A percentile compares a stretch with the other conserved stretches of the same genome.
Conservation (phyloP, 2,113 vertebrate species). For the Thomomys bottae region DNA sequence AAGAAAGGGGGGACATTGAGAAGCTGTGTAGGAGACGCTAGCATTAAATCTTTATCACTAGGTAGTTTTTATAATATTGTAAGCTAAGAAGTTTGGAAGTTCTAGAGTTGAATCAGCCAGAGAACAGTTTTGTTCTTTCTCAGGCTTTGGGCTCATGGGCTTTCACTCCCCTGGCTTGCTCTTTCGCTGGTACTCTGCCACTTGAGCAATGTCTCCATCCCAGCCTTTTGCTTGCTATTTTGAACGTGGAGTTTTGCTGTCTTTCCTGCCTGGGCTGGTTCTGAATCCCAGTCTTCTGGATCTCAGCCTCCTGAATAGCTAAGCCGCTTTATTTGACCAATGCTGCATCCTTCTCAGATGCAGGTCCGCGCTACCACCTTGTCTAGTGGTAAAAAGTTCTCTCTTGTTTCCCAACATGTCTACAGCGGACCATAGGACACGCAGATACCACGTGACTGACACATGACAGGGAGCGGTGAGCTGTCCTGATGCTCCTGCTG, state of each 20-base stretch:
- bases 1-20: not conserved
- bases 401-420: not conserved
- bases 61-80: not conserved
- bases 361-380: too few relatives aligned
- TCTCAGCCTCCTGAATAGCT: not conserved
- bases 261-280: too few relatives aligned
- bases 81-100: not conserved
- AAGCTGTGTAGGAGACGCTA: not conserved
- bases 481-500: too few relatives aligned
- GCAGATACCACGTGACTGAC: fast-evolving
- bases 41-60: not conserved
- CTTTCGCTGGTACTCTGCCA: too few relatives aligned
- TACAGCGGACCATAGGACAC: fast-evolving
- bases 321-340: not conserved
- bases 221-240: too few relatives aligned
- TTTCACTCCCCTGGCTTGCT: too few relatives aligned
- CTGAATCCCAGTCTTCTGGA: too few relatives aligned
- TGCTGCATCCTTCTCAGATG: not conserved
- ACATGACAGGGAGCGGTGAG: too few relatives aligned
- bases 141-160: too few relatives aligned
- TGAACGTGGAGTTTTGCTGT: too few relatives aligned
- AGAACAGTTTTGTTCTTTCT: not conserved
- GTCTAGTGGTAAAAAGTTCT: not conserved
- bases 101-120: not conserved
- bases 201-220: too few relatives aligned